These are phyloP conservation scores for Gisinianus flammeolus DNA, from an alignment of 2,888 invertebrate genomes.

Conservation along the genomic window DNA sequence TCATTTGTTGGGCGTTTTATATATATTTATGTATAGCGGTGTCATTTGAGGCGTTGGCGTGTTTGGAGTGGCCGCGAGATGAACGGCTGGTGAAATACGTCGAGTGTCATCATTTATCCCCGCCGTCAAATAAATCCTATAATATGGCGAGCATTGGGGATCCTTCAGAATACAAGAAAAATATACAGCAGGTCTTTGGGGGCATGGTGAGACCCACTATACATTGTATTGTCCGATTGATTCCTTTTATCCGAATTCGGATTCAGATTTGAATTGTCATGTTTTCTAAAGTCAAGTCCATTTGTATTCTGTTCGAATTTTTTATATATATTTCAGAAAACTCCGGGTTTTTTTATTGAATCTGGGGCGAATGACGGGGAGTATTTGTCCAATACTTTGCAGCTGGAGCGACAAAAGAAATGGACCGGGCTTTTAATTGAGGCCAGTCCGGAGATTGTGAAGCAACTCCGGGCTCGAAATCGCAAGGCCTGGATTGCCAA, in stretches of 20 bases:
- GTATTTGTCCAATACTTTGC: not conserved
- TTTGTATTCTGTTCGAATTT: not conserved
- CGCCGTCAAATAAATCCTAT: not conserved
- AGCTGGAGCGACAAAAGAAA: not conserved
- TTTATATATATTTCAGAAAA: not conserved
- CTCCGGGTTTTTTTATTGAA: constrained; percentile 10
- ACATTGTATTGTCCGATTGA: not conserved
- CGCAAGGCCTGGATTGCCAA: constrained; percentile 26
- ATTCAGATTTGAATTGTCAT: too few relatives aligned
- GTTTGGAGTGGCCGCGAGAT: not conserved
- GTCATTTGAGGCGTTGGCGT: not conserved
- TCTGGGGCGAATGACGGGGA: constrained; percentile 26
- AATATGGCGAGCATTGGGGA: not conserved
- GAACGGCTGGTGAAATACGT: not conserved
- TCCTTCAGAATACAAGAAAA: not conserved
- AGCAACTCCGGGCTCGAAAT: not conserved
- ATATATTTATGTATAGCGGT: too few relatives aligned
- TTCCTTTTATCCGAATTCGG: too few relatives aligned
- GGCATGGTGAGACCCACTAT: not conserved
- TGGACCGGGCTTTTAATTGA: constrained; percentile 29
- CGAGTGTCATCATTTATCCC: not conserved
- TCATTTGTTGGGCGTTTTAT: too few relatives aligned
- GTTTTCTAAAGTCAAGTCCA: not conserved
- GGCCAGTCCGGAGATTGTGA: not conserved
- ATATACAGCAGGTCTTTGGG: not conserved